These are phyloP conservation scores for Hetaerina americana DNA, from an alignment of 1,140 invertebrate species.

Conservation along the genomic window DNA sequence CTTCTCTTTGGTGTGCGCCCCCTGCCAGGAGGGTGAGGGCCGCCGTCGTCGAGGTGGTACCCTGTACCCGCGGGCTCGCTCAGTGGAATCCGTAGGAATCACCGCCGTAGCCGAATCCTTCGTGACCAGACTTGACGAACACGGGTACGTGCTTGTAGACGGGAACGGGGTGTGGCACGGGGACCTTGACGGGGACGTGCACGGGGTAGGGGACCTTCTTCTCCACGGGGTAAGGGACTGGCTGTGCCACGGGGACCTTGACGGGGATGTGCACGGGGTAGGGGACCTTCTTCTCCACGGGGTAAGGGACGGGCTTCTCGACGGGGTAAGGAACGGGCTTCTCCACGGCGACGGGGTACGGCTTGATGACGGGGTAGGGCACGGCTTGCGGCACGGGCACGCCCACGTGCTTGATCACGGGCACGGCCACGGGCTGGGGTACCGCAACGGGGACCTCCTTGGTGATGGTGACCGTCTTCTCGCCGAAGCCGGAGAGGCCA, in stretches of 20 bases:
- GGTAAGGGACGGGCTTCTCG: slow-evolving; percentile 9
- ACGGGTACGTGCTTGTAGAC: slow-evolving; percentile 1
- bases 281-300: slow-evolving; percentile 8
- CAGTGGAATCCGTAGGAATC: no score
- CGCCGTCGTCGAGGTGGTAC: no score
- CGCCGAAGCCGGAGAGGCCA: no score
- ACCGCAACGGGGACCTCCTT: neutral
- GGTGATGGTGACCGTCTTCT: neutral
- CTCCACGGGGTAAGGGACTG: slow-evolving; percentile 12
- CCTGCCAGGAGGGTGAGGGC: no score
- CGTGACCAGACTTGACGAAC: slow-evolving; percentile 7
- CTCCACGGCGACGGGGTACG: neutral
- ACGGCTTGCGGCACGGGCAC: neutral
- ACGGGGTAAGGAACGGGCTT: neutral
- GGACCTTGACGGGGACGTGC: slow-evolving; percentile 11
- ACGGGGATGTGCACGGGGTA: slow-evolving; percentile 13
- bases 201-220: slow-evolving; percentile 11
- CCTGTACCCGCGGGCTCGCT: no score
- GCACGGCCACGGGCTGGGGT: neutral
- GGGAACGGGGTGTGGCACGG: slow-evolving; percentile 8
- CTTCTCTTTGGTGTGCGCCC: no score
- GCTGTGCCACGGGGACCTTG: slow-evolving; percentile 5
- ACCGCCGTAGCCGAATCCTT: slow-evolving; percentile 10
- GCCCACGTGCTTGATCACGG: neutral
- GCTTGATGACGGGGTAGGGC: slow-evolving; percentile 27